These are phyloP conservation scores for Heliconius sara DNA, from an alignment of 2,888 invertebrate genomes.

Conservation along the genomic window DNA sequence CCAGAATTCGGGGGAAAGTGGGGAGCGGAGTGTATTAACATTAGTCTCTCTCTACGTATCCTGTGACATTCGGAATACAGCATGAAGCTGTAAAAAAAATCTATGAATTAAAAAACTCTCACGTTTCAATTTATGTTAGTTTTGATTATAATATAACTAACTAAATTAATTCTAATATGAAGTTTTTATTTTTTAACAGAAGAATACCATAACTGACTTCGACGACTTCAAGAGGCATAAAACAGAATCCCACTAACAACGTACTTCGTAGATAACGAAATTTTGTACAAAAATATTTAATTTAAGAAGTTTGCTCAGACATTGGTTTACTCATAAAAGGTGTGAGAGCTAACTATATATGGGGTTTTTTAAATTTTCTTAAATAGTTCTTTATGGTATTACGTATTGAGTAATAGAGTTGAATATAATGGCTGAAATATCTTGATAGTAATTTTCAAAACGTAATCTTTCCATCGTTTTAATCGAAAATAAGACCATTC, in stretches of 20 bases:
- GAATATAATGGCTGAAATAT: too few relatives aligned
- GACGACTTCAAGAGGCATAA: neutral
- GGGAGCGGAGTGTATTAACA: too few relatives aligned
- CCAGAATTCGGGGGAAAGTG: too few relatives aligned
- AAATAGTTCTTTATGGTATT: neutral
- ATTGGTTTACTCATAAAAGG: neutral
- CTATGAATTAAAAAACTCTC: neutral
- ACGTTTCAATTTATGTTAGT: neutral
- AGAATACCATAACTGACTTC: neutral
- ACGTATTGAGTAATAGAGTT: neutral
- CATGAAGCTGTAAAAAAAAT: too few relatives aligned
- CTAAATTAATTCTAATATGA: neutral
- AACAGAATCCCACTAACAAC: neutral
- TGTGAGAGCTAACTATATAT: neutral
- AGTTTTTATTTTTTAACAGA: neutral
- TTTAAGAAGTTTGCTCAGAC: neutral
- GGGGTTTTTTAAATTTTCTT: neutral
- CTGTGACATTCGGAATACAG: too few relatives aligned
- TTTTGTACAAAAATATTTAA: conserved; percentile 7
- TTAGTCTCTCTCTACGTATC: too few relatives aligned
- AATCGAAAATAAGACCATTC: too few relatives aligned
- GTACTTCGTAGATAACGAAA: neutral
- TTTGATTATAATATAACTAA: neutral
- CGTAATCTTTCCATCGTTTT: too few relatives aligned
- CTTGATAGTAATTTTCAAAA: too few relatives aligned